Evolutionary conservation across 2,797 vertebrate genomes (phyloP).

Genomic region (Prunella strophiata): DNA sequence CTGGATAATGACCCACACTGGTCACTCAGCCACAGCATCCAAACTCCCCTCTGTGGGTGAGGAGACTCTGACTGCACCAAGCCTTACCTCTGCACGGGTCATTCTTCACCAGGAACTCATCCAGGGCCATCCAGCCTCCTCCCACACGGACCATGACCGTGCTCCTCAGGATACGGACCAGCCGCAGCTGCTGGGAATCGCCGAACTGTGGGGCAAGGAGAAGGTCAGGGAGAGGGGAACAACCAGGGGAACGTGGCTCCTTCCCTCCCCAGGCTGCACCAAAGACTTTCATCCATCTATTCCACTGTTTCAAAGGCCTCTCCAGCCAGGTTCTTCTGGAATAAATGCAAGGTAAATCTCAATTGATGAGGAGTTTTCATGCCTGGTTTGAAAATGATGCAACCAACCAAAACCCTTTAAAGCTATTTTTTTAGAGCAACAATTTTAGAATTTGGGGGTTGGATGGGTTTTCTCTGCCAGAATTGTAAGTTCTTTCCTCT

Average conservation of each 20-base stretch:
- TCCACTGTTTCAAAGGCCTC: background rate
- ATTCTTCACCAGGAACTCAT: conserved; percentile 97
- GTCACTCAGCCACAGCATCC: background rate
- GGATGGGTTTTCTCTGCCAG: background rate
- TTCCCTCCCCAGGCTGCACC: conserved; percentile 58
- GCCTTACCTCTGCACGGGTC: conserved; percentile 97
- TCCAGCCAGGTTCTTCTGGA: background rate
- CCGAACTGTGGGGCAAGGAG: conserved; percentile 85
- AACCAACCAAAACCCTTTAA: background rate
- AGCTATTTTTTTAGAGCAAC: background rate
- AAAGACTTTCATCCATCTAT: accelerated
- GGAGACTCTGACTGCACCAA: accelerated
- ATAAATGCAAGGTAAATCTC: accelerated
- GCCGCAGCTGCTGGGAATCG: conserved; percentile 97
- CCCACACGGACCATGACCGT: conserved; percentile 98
- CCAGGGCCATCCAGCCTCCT: conserved; percentile 98
- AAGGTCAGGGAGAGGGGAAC: background rate
- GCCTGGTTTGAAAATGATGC: background rate
- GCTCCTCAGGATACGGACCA: conserved; percentile 96
- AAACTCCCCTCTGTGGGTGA: accelerated
- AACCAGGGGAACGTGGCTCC: background rate
- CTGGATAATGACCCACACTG: background rate
- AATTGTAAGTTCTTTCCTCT: background rate
- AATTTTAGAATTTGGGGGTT: background rate
- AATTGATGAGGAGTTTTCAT: background rate